Base-by-base conservation (phyloP, 2,888 invertebrate genomes). In the Polietes domitor region DNA sequence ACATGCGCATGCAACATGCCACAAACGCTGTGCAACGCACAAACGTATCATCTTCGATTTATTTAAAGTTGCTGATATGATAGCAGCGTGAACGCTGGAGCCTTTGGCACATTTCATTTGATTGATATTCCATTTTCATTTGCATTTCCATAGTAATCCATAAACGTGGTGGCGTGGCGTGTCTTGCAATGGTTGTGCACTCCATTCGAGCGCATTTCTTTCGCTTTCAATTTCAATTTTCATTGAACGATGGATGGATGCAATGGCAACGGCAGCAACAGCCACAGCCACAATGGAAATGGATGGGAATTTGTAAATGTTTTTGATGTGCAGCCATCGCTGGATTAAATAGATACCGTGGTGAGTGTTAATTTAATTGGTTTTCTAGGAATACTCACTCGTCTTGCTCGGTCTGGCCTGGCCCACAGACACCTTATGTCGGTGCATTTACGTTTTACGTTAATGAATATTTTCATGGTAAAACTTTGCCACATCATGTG, bases 311-410 rank as follows among this genome's bases (percentile, higher is more conserved):
- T 9, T 37, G 37, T 37, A 37, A 37, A 37, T 37, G n/a, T 26
- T 58, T 26, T 26, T 58, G 24, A 9, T 15, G 19, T 32, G 9
- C 19, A 53, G 53, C 43, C 58, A 55, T 80, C 21, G 63, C 61
- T 80, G 76, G 55, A 53, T 74, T 12, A 28, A 76, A 43, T 12
- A 24, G 71, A 50, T 61, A 41, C 19, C 7, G 21, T 47, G 43
- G 55, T 65, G 72, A 65, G 43, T 65, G n/a, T 81, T 77, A 71
- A 77, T 68, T 81, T 77, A 81, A 81, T 77, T 77, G 41, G 1
- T 65, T 47, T 47, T 47, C 47, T 47, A n/a, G 47, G n/a, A 47
- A n/a, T 12, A n/a, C n/a, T n/a, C 5, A 47, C 1, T 47, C 15
- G n/a, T 2, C 12, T 47, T 47, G 1, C 6, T 7, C 12, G 37